Conservation (phyloP, 2,113 vertebrate species). For the Gobius niger region DNA sequence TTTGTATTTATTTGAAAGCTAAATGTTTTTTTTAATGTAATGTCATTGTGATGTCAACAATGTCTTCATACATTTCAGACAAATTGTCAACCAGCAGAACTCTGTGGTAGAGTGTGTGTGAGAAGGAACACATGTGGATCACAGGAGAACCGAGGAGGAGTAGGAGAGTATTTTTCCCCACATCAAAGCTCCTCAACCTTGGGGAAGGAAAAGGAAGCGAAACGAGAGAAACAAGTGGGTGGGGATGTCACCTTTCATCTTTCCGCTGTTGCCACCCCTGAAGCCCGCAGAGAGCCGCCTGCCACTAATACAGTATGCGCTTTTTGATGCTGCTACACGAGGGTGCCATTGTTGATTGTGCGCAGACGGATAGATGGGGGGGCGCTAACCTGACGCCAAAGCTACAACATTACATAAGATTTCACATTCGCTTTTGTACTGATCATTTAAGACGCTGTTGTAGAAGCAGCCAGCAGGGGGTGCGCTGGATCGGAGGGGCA, state of each 20-base stretch:
- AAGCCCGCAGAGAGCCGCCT: constrained; percentile 47
- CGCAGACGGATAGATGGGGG: constrained; percentile 38
- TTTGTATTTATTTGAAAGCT: too few relatives aligned
- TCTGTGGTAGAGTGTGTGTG: background rate
- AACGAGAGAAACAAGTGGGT: constrained; percentile 31
- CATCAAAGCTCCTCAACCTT: constrained; percentile 61
- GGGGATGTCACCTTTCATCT: constrained; percentile 65
- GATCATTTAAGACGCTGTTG: constrained; percentile 35
- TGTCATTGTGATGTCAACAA: too few relatives aligned
- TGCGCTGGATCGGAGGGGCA: constrained; percentile 28
- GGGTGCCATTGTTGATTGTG: constrained; percentile 10
- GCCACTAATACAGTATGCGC: constrained; percentile 35
- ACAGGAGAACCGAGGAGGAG: constrained; percentile 28
- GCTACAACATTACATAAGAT: constrained; percentile 45
- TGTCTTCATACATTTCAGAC: too few relatives aligned
- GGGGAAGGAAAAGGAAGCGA: constrained; percentile 8
- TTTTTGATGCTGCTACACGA: constrained; percentile 48
- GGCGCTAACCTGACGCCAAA: constrained; percentile 30
- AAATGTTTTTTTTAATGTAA: too few relatives aligned
- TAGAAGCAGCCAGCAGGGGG: constrained; percentile 38
- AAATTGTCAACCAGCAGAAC: constrained; percentile 33
- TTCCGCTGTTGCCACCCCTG: constrained; percentile 50
- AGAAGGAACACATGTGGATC: constrained; percentile 35
- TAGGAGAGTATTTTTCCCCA: constrained; percentile 38
- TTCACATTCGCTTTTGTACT: constrained; percentile 18